Conservation (phyloP, 2,113 vertebrate genomes). For the Paraplagusia blochii region DNA sequence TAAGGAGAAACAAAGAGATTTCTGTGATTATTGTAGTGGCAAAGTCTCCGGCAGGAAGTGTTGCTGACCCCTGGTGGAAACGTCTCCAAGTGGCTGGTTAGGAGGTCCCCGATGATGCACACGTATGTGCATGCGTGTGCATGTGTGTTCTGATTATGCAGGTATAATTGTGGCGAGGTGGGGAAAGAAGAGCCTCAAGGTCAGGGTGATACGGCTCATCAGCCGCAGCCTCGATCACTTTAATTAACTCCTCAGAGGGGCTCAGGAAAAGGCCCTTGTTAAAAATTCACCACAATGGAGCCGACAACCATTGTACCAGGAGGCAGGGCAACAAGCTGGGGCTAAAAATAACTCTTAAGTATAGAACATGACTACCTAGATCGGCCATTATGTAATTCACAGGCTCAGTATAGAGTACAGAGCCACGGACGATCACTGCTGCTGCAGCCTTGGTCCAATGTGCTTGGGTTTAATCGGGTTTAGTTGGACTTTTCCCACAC, state of each 20-base stretch:
- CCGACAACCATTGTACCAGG: slow-evolving; percentile 64
- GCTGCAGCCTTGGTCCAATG: too few species aligned
- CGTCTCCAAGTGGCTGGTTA: slow-evolving; percentile 25
- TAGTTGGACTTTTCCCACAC: too few species aligned
- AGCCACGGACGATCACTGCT: too few species aligned
- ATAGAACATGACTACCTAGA: slow-evolving; percentile 59
- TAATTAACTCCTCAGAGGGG: slow-evolving; percentile 82
- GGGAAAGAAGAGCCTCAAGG: slow-evolving; percentile 72
- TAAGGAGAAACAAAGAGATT: too few species aligned
- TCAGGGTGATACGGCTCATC: slow-evolving; percentile 78
- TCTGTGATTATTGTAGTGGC: slow-evolving; percentile 17
- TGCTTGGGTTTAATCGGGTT: too few species aligned
- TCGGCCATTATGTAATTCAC: slow-evolving; percentile 63
- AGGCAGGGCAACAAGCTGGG: slow-evolving; percentile 65
- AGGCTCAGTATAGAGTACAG: too few species aligned
- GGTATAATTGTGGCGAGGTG: slow-evolving; percentile 76
- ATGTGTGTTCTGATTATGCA: slow-evolving; percentile 72
- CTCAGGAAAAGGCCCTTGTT: slow-evolving; percentile 76
- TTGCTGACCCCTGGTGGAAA: slow-evolving; percentile 17
- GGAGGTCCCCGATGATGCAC: slow-evolving; percentile 34
- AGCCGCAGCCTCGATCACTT: slow-evolving; percentile 79
- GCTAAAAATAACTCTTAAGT: slow-evolving; percentile 68
- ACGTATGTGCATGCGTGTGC: slow-evolving; percentile 12
- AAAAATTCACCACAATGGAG: slow-evolving; percentile 73
- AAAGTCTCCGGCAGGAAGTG: slow-evolving; percentile 31